Evolutionary conservation across 2,888 invertebrate genomes (phyloP), one percentile per base, ranked within the genome.

Genomic region (Drosophila nr. fundita): DNA sequence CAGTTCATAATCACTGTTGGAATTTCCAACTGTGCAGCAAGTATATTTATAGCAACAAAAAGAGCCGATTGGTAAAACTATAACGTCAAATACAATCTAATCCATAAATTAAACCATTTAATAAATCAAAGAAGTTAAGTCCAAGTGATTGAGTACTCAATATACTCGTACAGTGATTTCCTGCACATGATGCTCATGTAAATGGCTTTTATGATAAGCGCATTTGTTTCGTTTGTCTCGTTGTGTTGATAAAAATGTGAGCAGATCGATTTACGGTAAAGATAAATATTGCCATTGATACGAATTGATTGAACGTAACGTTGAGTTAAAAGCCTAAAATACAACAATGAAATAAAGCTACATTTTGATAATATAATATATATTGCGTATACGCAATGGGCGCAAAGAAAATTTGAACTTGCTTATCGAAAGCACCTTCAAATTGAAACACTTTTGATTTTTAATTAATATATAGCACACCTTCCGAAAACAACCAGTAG

Each of bases 401-500:
- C n/a, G 18, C 54, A 36, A 52, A 24, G 40, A 6, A 50, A 30
- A 18, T 13, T 30, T 27, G 13, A 34, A 40, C 13, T 13, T 30
- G 36, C 53, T 53, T 53, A 62, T 61, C 24, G 32, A 4, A 34
- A 2, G 10, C 36, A 6, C 36, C 2, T 18, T 34, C 3, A 34
- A 49, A 10, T 58, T 4, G 21, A 24, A 38, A 27, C 38, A 55
- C 27, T 27, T 38, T 55, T 15, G n/a, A 49, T 24, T 53, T 62
- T 50, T 38, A 68, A 76, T 80, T 64, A 75, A 64, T 40, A 45
- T 53, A 38, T 49, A 45, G 55, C 73, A 42, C 60, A 78, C 78
- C 78, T 78, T 50, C 63, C 78, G 50, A 66, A 77, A 73, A 67
- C 55, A 63, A 29, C 52, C 38, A 76, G 58, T 15, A 58, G 58